Conservation (phyloP, 2,797 vertebrate species). For the Rhynchonycteris naso region DNA sequence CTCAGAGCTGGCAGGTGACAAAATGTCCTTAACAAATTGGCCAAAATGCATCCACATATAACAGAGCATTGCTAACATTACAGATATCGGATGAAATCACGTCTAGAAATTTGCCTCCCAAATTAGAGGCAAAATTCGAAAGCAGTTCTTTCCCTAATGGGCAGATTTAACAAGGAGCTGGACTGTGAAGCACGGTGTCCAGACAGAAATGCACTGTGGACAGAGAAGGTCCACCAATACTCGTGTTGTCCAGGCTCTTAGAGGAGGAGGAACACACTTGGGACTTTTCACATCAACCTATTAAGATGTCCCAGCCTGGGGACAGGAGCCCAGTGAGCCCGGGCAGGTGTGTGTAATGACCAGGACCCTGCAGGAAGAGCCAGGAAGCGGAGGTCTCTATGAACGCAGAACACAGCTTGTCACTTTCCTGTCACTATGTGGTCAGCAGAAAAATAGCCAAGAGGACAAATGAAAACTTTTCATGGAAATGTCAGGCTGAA, state of each 20-base stretch:
- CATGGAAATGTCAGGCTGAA: rapidly evolving
- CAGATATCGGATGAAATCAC: neutral
- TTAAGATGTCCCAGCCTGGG: rapidly evolving
- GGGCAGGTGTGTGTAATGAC: neutral
- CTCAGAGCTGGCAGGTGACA: neutral
- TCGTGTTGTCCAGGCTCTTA: rapidly evolving
- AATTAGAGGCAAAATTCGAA: rapidly evolving
- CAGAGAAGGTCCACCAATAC: neutral
- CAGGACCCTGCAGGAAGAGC: rapidly evolving
- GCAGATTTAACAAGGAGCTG: neutral
- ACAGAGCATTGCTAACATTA: rapidly evolving
- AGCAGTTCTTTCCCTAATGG: rapidly evolving
- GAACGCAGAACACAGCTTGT: neutral
- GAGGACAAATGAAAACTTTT: neutral
- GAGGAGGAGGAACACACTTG: neutral
- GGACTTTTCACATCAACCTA: neutral
- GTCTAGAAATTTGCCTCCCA: rapidly evolving
- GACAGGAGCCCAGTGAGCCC: rapidly evolving
- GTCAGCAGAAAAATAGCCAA: neutral
- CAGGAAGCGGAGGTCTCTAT: neutral
- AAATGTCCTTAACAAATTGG: neutral
- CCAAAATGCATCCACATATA: rapidly evolving
- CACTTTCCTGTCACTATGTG: too few species aligned
- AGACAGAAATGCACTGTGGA: neutral
- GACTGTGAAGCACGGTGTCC: neutral